Percentiles rank a stretch among this genome's conserved stretches.
Conservation (phyloP, 1,140 invertebrate genomes). For the Brachionus paranguensis region DNA sequence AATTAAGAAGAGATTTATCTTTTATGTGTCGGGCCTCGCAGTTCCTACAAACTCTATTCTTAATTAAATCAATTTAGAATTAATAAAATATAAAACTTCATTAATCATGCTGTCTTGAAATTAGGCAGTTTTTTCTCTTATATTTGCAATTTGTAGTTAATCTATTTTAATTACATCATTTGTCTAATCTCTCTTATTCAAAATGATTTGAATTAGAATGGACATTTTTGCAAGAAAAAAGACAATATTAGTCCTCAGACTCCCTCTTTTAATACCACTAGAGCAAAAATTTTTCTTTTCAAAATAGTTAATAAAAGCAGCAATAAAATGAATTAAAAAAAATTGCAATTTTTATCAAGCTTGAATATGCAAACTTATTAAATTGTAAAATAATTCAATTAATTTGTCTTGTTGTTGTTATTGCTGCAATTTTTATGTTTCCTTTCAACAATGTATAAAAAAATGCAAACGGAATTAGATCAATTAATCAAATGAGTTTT, state of each 20-base stretch:
- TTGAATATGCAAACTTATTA: not conserved
- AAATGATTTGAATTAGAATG: constrained; percentile 2
- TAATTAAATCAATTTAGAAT: constrained; percentile 33
- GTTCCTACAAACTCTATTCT: not conserved
- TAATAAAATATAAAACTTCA: constrained; percentile 30
- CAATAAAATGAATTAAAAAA: constrained; percentile 13
- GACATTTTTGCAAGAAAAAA: not conserved
- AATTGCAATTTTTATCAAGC: not conserved
- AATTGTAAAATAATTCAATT: constrained; percentile 19
- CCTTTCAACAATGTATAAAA: not conserved
- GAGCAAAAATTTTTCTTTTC: not conserved
- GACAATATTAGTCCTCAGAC: not conserved
- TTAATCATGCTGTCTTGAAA: not conserved
- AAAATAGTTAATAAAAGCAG: not conserved
- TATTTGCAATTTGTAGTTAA: not conserved
- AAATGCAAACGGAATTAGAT: not conserved
- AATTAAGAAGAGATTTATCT: constrained; percentile 23
- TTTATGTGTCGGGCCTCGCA: not conserved
- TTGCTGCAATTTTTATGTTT: not conserved
- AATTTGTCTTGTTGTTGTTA: not conserved
- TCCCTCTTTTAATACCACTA: not conserved
- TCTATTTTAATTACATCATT: constrained; percentile 36
- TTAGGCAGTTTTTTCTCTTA: not conserved
- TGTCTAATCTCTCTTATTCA: constrained; percentile 1
- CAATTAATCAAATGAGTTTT: not conserved